These are phyloP conservation scores for Phoenoteleia sp. DNA, from an alignment of 2,888 invertebrate species.

Conservation along the genomic window DNA sequence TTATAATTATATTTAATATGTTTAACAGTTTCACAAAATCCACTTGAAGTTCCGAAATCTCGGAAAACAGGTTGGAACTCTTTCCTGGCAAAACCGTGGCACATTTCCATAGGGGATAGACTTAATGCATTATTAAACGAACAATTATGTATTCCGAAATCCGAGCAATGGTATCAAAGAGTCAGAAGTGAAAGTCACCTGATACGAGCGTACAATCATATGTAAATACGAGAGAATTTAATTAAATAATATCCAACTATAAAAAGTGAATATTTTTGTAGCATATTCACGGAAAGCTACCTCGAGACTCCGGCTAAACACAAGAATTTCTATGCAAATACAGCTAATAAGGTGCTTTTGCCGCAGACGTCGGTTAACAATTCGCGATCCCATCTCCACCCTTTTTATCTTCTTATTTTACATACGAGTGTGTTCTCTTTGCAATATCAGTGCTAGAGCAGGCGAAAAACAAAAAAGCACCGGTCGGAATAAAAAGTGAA, in stretches of 20 bases:
- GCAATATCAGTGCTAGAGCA: conserved; percentile 50
- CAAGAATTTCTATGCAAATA: conserved; percentile 70
- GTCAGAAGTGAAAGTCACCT: background rate
- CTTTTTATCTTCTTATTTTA: conserved; percentile 45
- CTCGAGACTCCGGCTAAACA: conserved; percentile 67
- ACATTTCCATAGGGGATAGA: background rate
- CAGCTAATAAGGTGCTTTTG: conserved; percentile 74
- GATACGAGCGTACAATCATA: background rate
- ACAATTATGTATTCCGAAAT: conserved; percentile 41
- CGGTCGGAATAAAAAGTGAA: background rate
- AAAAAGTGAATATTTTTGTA: conserved; percentile 41
- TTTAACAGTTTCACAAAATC: background rate
- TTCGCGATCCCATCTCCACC: conserved; percentile 74
- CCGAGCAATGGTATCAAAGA: background rate
- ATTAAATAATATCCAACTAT: conserved; percentile 48
- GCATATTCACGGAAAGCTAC: conserved; percentile 44
- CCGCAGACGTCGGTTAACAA: conserved; percentile 71
- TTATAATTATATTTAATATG: conserved; percentile 14
- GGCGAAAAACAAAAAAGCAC: conserved; percentile 5
- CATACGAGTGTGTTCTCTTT: conserved; percentile 24
- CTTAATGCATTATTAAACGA: conserved; percentile 36
- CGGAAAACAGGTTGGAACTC: background rate
- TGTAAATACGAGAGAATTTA: conserved; percentile 29
- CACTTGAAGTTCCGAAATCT: background rate
- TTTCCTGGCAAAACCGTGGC: background rate